Conservation (phyloP, 2,888 invertebrate genomes). For the Nephrotoma flavescens region DNA sequence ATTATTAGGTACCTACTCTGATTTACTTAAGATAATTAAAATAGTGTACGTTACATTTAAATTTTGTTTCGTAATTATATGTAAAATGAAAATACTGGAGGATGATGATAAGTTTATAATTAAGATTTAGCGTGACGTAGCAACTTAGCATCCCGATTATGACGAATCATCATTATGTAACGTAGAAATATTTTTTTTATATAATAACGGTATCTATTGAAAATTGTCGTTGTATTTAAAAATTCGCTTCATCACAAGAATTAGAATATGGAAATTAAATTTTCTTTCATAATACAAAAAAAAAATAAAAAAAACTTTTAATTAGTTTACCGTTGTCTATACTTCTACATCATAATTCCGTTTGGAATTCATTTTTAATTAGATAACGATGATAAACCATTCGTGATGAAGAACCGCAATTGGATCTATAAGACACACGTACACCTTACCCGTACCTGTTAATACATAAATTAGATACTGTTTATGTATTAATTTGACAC, state of each 20-base stretch:
- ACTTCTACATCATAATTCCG: background rate
- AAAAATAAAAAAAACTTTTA: background rate
- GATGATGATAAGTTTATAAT: background rate
- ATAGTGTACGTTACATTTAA: background rate
- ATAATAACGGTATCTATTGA: background rate
- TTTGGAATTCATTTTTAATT: background rate
- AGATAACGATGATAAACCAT: background rate
- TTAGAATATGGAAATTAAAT: background rate
- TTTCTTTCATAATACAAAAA: background rate
- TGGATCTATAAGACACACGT: background rate
- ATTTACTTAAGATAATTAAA: background rate
- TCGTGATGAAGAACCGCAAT: too few species aligned
- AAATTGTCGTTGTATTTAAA: background rate
- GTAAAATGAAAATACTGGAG: background rate
- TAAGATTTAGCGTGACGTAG: background rate
- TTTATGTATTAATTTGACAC: background rate
- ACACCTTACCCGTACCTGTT: background rate
- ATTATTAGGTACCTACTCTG: background rate
- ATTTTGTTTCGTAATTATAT: background rate
- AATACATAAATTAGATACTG: background rate
- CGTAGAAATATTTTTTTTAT: background rate
- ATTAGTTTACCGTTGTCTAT: background rate
- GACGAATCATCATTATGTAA: background rate
- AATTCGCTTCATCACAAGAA: background rate
- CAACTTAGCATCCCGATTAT: background rate